Conservation (phyloP, 2,797 vertebrate genomes). For the Cephalopachus bancanus region DNA sequence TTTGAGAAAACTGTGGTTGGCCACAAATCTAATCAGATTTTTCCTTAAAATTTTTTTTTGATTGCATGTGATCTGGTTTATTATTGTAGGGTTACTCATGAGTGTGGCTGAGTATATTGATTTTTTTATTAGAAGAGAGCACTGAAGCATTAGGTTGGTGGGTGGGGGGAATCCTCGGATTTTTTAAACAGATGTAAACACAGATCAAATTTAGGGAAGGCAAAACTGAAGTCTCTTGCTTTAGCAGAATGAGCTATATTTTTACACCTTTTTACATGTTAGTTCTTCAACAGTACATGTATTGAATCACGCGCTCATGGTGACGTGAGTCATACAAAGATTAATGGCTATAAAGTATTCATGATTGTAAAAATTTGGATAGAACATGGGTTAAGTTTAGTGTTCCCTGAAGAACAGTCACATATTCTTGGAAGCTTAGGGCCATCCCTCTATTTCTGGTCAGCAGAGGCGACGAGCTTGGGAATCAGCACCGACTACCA, state of each 20-base stretch:
- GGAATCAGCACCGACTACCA: not conserved
- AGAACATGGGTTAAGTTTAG: constrained; percentile 7
- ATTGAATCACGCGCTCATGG: not conserved
- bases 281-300: not conserved
- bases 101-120: constrained; percentile 79
- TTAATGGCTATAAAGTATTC: constrained; percentile 35
- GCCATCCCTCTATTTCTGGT: constrained; percentile 44
- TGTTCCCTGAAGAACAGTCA: constrained; percentile 34
- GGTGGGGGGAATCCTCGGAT: constrained; percentile 54
- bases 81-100: constrained; percentile 78
- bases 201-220: constrained; percentile 65
- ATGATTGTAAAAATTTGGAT: not conserved
- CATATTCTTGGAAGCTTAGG: constrained; percentile 62
- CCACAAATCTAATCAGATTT: constrained; percentile 71
- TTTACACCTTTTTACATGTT: constrained; percentile 13
- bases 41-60: constrained; percentile 78
- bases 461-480: not conserved
- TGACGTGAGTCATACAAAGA: constrained; percentile 37
- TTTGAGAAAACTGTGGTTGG: constrained; percentile 57
- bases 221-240: constrained; percentile 24
- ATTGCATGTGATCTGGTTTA: constrained; percentile 67
- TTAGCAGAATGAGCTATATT: not conserved
- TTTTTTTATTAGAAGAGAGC: constrained; percentile 84
- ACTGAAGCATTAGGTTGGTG: constrained; percentile 76
- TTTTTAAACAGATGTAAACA: constrained; percentile 78